Evolutionary conservation across 2,113 vertebrate genomes (phyloP).

Genomic region (Halcyon malimbica): DNA sequence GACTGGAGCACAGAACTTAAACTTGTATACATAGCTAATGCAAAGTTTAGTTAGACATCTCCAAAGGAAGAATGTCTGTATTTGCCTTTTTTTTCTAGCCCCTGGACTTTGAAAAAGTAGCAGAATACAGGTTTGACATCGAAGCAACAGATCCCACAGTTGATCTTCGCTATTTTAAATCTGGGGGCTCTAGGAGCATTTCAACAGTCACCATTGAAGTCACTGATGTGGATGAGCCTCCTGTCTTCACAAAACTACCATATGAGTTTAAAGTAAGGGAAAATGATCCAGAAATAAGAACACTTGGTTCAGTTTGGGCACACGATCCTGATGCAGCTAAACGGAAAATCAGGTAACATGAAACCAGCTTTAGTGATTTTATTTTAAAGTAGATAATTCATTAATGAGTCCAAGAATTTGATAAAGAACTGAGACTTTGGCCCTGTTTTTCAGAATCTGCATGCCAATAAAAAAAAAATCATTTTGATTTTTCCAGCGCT

Average conservation of each 20-base stretch:
- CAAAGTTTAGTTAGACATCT: neutral
- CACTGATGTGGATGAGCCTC: slow-evolving; percentile 89
- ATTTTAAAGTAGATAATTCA: neutral
- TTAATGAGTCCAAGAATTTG: neutral
- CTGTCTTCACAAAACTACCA: slow-evolving; percentile 75
- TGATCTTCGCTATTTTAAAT: slow-evolving; percentile 56
- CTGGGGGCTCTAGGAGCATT: slow-evolving; percentile 38
- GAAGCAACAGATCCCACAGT: slow-evolving; percentile 79
- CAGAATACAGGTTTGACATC: slow-evolving; percentile 70
- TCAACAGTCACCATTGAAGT: slow-evolving; percentile 79
- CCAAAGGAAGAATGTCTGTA: neutral
- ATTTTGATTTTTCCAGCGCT: neutral
- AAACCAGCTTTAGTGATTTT: neutral
- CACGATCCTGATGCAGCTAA: slow-evolving; percentile 81
- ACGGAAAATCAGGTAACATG: slow-evolving; percentile 78
- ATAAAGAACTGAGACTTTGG: neutral
- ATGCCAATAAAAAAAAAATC: neutral
- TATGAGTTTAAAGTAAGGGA: slow-evolving; percentile 85
- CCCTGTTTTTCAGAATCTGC: neutral
- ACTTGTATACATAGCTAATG: neutral
- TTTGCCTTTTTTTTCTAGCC: slow-evolving; percentile 68
- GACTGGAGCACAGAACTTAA: neutral
- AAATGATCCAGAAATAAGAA: slow-evolving; percentile 69
- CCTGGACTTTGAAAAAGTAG: slow-evolving; percentile 85
- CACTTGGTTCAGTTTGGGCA: slow-evolving; percentile 80